phyloP scores from a whole-genome alignment of 1,140 invertebrate genomes.

The Drosophila yakuba region DNA sequence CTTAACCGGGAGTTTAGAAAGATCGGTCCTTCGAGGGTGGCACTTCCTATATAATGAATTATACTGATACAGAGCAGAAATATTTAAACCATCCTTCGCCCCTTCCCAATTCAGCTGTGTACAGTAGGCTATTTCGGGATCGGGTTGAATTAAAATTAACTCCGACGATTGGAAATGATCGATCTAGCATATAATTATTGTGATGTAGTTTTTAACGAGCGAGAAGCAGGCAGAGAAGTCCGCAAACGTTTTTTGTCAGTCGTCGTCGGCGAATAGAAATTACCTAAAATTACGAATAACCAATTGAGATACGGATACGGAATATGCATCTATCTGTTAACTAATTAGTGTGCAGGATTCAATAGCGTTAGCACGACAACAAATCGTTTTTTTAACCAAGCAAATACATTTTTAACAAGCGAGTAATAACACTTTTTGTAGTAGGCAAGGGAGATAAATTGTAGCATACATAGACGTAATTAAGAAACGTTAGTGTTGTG shows the following conservation, averaged over 20 bases:
- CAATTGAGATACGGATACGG: constrained; percentile 29
- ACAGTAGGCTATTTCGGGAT: constrained; percentile 21
- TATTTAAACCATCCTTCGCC: constrained; percentile 12
- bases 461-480: constrained; percentile 51
- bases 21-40: constrained; percentile 15
- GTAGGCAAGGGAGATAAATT: constrained; percentile 6
- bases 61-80: neutral
- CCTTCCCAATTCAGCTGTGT: constrained; percentile 51
- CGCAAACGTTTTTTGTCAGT: constrained; percentile 49
- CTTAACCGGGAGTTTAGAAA: neutral
- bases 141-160: constrained; percentile 33
- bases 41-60: constrained; percentile 48
- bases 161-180: constrained; percentile 52
- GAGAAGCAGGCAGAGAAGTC: constrained; percentile 19
- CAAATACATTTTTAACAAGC: constrained; percentile 44
- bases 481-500: constrained; percentile 81
- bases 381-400: constrained; percentile 47
- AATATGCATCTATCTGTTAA: constrained; percentile 63
- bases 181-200: constrained; percentile 84
- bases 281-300: constrained; percentile 61
- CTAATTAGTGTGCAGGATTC: constrained; percentile 63
- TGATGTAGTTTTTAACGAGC: constrained; percentile 84
- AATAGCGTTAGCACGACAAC: constrained; percentile 24
- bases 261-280: constrained; percentile 54
- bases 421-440: constrained; percentile 45